Percentiles rank a stretch among this genome's conserved stretches.
Conservation (phyloP, 2,113 vertebrate species). For the Forbesichthys papilliferus region DNA sequence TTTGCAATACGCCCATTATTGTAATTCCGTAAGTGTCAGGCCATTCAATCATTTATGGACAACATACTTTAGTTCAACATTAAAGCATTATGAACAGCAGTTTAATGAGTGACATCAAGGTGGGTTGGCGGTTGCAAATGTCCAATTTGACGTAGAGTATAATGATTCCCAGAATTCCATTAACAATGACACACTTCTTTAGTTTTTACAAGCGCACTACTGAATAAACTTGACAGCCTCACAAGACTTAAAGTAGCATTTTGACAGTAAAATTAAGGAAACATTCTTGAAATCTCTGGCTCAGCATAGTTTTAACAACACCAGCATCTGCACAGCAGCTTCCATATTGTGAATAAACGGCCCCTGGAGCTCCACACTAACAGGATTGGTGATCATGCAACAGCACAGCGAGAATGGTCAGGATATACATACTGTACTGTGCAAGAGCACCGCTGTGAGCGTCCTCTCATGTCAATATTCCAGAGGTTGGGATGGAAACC, state of each 20-base stretch:
- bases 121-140: conserved; percentile 27
- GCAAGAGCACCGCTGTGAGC: conserved; percentile 73
- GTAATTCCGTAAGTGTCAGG: conserved; percentile 20
- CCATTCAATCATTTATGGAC: conserved; percentile 17
- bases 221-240: conserved; percentile 19
- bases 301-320: conserved; percentile 18
- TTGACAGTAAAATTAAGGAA: not conserved
- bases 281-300: conserved; percentile 8
- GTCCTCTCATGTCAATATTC: conserved; percentile 74
- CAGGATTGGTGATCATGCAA: conserved; percentile 77
- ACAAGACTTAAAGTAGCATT: conserved; percentile 24
- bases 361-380: conserved; percentile 42
- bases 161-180: too few relatives aligned
- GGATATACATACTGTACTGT: conserved; percentile 80
- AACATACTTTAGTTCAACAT: not conserved
- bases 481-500: conserved; percentile 71
- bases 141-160: conserved; percentile 15
- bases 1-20: conserved; percentile 17
- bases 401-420: conserved; percentile 78
- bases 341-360: conserved; percentile 36
- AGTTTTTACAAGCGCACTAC: too few relatives aligned
- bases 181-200: too few relatives aligned
- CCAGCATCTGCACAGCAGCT: conserved; percentile 26
- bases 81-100: not conserved
- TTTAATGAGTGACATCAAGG: conserved; percentile 2